Conservation (phyloP, 2,113 vertebrate species). For the Zootoca vivipara region DNA sequence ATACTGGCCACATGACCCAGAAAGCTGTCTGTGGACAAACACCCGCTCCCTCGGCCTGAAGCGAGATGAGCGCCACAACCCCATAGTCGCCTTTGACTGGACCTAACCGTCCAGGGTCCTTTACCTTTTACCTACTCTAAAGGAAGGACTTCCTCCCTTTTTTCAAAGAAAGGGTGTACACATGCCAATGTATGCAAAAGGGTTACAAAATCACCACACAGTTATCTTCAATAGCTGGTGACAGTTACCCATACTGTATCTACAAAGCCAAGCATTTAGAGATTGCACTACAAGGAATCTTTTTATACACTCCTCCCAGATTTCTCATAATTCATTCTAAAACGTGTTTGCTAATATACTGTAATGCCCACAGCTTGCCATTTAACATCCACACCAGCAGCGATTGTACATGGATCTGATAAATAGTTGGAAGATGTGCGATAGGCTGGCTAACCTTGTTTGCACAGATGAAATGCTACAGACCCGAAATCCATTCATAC, state of each 20-base stretch:
- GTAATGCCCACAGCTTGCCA: constrained; percentile 53
- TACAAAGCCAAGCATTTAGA: constrained; percentile 59
- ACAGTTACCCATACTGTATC: constrained; percentile 43
- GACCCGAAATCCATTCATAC: constrained; percentile 65
- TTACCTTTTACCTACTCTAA: too few relatives aligned
- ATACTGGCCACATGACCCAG: too few relatives aligned
- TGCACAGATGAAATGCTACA: constrained; percentile 59
- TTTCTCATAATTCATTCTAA: constrained; percentile 70
- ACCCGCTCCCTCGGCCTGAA: too few relatives aligned
- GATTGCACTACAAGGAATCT: constrained; percentile 51
- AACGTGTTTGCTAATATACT: constrained; percentile 73
- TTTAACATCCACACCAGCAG: constrained; percentile 44
- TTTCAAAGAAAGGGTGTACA: constrained; percentile 9
- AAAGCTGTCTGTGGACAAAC: too few relatives aligned
- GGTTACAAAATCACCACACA: constrained; percentile 44
- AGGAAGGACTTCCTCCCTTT: too few relatives aligned
- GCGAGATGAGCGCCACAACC: too few relatives aligned
- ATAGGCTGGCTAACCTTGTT: constrained; percentile 62
- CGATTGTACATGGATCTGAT: constrained; percentile 59
- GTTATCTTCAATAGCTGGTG: constrained; percentile 58
- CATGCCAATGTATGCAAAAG: not conserved
- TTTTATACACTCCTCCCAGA: constrained; percentile 54
- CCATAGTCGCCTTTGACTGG: too few relatives aligned
- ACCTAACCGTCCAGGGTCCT: too few relatives aligned
- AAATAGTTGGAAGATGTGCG: constrained; percentile 60